Conservation (phyloP, 1,140 invertebrate species). For the Phocides pigmalion region DNA sequence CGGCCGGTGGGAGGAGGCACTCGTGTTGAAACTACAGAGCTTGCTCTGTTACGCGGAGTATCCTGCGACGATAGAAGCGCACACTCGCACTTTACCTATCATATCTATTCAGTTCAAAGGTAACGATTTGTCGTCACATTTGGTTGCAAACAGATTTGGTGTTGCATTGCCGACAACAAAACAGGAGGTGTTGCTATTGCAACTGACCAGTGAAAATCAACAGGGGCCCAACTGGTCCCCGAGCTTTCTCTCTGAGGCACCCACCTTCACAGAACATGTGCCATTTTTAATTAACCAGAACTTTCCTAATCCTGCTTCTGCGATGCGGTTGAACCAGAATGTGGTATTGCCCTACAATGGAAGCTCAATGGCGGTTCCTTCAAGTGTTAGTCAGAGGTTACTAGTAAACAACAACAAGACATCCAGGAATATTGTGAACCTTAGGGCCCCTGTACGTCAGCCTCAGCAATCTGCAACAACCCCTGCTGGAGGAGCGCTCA, state of each 20-base stretch:
- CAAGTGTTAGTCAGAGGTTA: slow-evolving; percentile 59
- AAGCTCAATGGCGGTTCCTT: slow-evolving; percentile 42
- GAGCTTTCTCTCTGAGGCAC: slow-evolving; percentile 50
- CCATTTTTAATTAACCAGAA: slow-evolving; percentile 75
- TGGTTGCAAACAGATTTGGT: slow-evolving; percentile 67
- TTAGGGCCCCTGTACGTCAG: slow-evolving; percentile 62
- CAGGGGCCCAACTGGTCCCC: slow-evolving; percentile 60
- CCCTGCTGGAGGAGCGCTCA: slow-evolving; percentile 22
- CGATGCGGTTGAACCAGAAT: slow-evolving; percentile 72
- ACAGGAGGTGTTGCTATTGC: slow-evolving; percentile 64
- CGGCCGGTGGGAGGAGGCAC: slow-evolving; percentile 78
- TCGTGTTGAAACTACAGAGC: slow-evolving; percentile 79
- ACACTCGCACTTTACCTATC: slow-evolving; percentile 63
- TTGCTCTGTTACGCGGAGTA: slow-evolving; percentile 82
- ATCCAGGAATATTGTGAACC: slow-evolving; percentile 63
- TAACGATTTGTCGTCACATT: slow-evolving; percentile 72
- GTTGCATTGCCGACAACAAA: slow-evolving; percentile 57
- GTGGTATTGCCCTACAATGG: slow-evolving; percentile 64
- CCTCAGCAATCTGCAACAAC: slow-evolving; percentile 56
- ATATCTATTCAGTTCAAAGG: slow-evolving; percentile 77
- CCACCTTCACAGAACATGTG: slow-evolving; percentile 65
- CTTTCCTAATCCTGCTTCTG: slow-evolving; percentile 73
- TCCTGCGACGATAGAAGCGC: slow-evolving; percentile 64
- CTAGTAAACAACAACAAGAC: slow-evolving; percentile 56
- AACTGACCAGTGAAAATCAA: slow-evolving; percentile 52